Conservation (phyloP, 2,113 vertebrate genomes). For the Chaenocephalus aceratus region DNA sequence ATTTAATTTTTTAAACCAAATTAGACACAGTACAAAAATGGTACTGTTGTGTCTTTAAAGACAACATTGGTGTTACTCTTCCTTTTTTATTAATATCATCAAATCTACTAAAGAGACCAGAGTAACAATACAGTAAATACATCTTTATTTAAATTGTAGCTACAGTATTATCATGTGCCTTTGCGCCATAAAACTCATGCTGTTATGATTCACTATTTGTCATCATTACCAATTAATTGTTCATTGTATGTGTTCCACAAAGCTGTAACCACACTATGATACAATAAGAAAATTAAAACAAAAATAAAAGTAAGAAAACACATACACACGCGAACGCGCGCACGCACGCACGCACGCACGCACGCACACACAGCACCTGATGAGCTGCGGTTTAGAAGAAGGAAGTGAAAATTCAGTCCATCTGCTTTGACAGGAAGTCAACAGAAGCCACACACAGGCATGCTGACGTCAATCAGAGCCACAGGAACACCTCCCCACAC, state of each 20-base stretch:
- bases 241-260: no score
- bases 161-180: neutral
- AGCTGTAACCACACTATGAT: neutral
- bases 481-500: conserved; percentile 82
- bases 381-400: conserved; percentile 73
- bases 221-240: no score
- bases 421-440: conserved; percentile 86
- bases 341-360: no score
- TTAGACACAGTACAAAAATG: neutral
- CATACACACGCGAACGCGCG: no score
- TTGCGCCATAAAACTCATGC: neutral
- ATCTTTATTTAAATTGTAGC: neutral
- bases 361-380: conserved; percentile 77
- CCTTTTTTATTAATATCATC: neutral
- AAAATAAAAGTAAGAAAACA: no score
- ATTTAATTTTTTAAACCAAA: no score
- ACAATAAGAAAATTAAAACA: neutral
- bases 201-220: no score
- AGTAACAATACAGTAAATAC: neutral
- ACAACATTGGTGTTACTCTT: neutral
- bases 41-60: neutral
- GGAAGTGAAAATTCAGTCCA: conserved; percentile 85
- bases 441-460: conserved; percentile 85
- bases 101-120: neutral
- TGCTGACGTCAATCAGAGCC: conserved; percentile 84